Evolutionary conservation across 2,113 vertebrate species (phyloP), one percentile per base, ranked within the genome.

Genomic region (Galeopterus variegatus): DNA sequence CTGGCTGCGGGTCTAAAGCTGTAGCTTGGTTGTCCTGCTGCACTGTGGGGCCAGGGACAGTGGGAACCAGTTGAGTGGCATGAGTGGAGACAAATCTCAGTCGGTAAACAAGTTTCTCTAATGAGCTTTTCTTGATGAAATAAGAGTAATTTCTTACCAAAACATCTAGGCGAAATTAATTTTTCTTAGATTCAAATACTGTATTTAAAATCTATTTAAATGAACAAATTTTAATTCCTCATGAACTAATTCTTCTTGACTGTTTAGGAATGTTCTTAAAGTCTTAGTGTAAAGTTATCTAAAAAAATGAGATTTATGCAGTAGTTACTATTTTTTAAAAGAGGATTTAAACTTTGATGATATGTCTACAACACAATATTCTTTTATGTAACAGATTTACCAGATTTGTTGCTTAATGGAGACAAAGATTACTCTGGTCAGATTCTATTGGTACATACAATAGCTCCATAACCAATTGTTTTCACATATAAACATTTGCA

Each of bases 221-320:
- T 82, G 80, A 85, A 85, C 9, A 81, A 36, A 84, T 26, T 58
- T 70, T 69, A 90, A 28, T 93, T 93, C 23, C 3, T n/a, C 52
- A 93, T 67, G 19, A 64, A 70, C 5, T 65, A 8, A 58, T 65
- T 76, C 65, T 76, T 94, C 93, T 65, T 12, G 45, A 58, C 92
- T 87, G 80, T 72, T 76, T 65, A 73, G 41, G 41, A 93, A 81
- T 73, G 72, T 23, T 10, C 75, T 90, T 93, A 50, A 87, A 64
- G 28, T 64, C 3, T 62, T 86, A 76, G 8, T 67, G 24, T 76
- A 52, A 5, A 79, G 48, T 45, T 92, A 73, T 17, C 12, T 41
- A 90, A 90, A 89, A 75, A 91, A 92, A 75, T 92, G 50, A 96
- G 15, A 58, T 84, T 75, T 92, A 92, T 67, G 26, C 8, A 56